These are phyloP conservation scores for Pycnomerus fuliginosus DNA, from an alignment of 2,888 invertebrate species.

Conservation along the genomic window DNA sequence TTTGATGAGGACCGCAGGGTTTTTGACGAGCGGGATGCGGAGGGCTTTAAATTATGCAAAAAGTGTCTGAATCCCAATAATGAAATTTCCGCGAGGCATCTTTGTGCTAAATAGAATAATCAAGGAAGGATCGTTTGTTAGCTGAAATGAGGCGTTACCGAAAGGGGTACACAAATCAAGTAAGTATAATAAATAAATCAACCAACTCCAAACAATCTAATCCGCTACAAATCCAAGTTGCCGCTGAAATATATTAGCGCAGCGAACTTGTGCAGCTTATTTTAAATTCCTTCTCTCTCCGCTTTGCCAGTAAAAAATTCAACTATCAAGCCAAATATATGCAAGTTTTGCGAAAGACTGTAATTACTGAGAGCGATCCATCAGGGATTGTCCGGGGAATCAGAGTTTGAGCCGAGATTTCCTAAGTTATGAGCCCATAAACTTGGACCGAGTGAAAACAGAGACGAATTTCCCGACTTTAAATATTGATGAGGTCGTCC, in stretches of 20 bases:
- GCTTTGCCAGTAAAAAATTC: conserved; percentile 1
- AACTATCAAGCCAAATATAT: conserved; percentile 28
- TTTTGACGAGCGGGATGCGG: too few relatives aligned
- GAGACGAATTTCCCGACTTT: conserved; percentile 37
- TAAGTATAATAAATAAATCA: conserved; percentile 40
- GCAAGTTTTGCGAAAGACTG: conserved; percentile 32
- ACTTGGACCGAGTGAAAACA: conserved; percentile 36
- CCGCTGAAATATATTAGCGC: conserved; percentile 27
- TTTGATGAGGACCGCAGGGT: too few relatives aligned
- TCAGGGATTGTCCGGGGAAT: conserved; percentile 36
- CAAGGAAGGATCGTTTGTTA: conserved; percentile 17
- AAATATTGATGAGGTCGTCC: conserved; percentile 36
- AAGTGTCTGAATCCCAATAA: conserved; percentile 10
- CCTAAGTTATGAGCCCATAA: conserved; percentile 39
- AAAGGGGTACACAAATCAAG: conserved; percentile 39
- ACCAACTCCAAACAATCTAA: conserved; percentile 40
- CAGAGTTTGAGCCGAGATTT: conserved; percentile 36
- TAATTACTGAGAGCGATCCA: conserved; percentile 34
- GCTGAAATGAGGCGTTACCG: conserved; percentile 33
- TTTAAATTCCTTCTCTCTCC: conserved; percentile 17
- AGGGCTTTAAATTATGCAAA: conserved; percentile 18
- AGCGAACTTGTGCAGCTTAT: conserved; percentile 19
- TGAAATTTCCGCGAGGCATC: conserved; percentile 19
- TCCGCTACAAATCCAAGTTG: conserved; percentile 34
- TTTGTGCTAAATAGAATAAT: conserved; percentile 22